phyloP scores from a whole-genome alignment of 2,888 invertebrate species.

The Macaria liturata region DNA sequence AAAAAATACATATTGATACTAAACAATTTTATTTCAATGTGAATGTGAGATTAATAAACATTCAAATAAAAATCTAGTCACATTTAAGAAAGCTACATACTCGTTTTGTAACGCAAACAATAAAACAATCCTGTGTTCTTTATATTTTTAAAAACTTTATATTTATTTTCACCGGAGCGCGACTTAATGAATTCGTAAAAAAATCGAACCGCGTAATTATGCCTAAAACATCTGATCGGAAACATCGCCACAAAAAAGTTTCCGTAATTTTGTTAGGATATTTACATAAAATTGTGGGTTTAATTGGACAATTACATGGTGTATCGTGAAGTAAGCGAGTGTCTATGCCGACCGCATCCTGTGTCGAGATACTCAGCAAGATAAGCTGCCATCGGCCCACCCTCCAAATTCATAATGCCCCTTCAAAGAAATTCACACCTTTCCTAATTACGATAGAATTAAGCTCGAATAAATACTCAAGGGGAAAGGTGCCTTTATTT shows the following conservation, averaged over 20 bases:
- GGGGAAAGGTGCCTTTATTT: too few species aligned
- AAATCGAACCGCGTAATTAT: slow-evolving; percentile 5
- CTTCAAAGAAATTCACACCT: slow-evolving; percentile 77
- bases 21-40: too few species aligned
- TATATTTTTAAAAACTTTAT: too few species aligned
- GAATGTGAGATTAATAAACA: too few species aligned
- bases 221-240: slow-evolving; percentile 10
- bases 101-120: too few species aligned
- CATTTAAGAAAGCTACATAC: too few species aligned
- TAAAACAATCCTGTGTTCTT: too few species aligned
- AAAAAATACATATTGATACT: too few species aligned
- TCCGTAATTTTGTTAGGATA: slow-evolving; percentile 47
- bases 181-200: neutral
- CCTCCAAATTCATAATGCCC: slow-evolving; percentile 65
- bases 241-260: slow-evolving; percentile 16
- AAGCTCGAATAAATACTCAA: slow-evolving; percentile 66
- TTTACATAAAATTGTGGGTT: slow-evolving; percentile 76
- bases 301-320: slow-evolving; percentile 80
- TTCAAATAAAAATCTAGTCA: too few species aligned
- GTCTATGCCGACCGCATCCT: slow-evolving; percentile 70
- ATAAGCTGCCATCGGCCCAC: slow-evolving; percentile 62
- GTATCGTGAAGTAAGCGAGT: slow-evolving; percentile 55
- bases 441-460: slow-evolving; percentile 75
- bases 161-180: too few species aligned
- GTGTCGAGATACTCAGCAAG: slow-evolving; percentile 64